Evolutionary conservation across 2,888 invertebrate genomes (phyloP).

Genomic region (Leptopilina myrica): DNA sequence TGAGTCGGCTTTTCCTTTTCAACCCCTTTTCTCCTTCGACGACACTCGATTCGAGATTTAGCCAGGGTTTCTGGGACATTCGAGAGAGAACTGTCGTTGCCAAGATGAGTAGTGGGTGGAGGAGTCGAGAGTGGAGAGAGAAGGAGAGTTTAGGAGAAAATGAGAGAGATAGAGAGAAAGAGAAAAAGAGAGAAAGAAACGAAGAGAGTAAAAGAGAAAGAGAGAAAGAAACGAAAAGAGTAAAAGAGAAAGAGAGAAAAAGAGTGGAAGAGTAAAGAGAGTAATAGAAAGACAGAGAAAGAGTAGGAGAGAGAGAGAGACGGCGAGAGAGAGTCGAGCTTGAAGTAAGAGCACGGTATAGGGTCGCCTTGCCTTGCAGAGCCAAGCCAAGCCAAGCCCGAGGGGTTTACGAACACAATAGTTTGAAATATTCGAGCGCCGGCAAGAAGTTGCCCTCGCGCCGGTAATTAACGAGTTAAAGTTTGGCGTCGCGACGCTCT

Average conservation of each 20-base stretch:
- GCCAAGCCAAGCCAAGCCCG: conserved; percentile 71
- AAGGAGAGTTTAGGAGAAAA: conserved; percentile 23
- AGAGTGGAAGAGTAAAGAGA: neutral
- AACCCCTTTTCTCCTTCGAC: conserved; percentile 59
- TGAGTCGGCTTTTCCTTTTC: conserved; percentile 45
- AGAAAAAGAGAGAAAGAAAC: neutral
- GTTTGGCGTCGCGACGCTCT: conserved; percentile 75
- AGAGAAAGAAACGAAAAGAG: neutral
- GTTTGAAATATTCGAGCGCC: conserved; percentile 75
- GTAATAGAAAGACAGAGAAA: neutral
- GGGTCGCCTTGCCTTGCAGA: conserved; percentile 62
- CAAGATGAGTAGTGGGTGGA: conserved; percentile 53
- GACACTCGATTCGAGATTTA: conserved; percentile 63
- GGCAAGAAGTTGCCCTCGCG: conserved; percentile 71
- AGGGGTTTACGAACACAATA: conserved; percentile 75
- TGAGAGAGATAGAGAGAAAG: neutral
- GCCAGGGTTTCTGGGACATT: conserved; percentile 69
- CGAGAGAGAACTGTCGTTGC: conserved; percentile 55
- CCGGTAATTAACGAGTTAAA: conserved; percentile 77
- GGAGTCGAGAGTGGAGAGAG: conserved; percentile 19
- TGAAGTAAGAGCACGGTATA: conserved; percentile 53
- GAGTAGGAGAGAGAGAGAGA: neutral
- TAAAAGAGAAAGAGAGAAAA: conserved; percentile 26
- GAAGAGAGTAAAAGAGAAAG: neutral
- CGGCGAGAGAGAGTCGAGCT: conserved; percentile 5